Percentiles rank a stretch among this genome's conserved stretches.
Conservation (phyloP, 53 echinoderm and acorn worm genomes). For the Echinometra lucunter region DNA sequence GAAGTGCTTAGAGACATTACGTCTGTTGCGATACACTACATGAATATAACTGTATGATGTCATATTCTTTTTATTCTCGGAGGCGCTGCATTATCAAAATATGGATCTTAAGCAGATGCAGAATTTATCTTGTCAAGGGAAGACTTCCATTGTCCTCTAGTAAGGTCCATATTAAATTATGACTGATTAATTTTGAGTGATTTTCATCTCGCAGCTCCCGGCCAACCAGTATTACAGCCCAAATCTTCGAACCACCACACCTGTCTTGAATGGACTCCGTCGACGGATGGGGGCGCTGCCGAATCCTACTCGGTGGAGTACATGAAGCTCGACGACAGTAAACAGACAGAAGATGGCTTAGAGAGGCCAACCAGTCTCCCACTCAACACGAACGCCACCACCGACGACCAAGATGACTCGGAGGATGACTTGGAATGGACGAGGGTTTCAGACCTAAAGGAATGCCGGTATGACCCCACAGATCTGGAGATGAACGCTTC, state of each 20-base stretch:
- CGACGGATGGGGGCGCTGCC: constrained; percentile 74
- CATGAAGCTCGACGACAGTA: constrained; percentile 59
- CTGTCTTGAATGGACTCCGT: constrained; percentile 80
- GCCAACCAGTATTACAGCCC: constrained; percentile 67
- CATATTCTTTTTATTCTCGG: too few relatives aligned
- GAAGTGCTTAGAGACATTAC: too few relatives aligned
- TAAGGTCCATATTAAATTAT: too few relatives aligned
- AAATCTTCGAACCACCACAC: constrained; percentile 76
- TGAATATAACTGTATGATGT: too few relatives aligned
- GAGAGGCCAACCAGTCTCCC: constrained; percentile 39
- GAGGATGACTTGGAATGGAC: constrained; percentile 68
- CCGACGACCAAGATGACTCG: background rate
- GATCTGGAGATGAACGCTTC: constrained; percentile 77
- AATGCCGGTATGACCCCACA: constrained; percentile 68
- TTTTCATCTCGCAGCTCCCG: constrained; percentile 77
- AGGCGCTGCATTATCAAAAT: too few relatives aligned
- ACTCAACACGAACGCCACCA: background rate
- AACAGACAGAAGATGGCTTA: background rate
- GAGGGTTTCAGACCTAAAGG: constrained; percentile 60
- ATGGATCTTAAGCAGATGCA: too few relatives aligned
- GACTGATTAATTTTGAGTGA: too few relatives aligned
- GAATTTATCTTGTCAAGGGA: too few relatives aligned
- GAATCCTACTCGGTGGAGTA: constrained; percentile 87
- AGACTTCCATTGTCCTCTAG: too few relatives aligned
- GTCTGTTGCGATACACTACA: too few relatives aligned